phyloP scores from a whole-genome alignment of 2,888 invertebrate genomes.

The Pseudolycoriella hygida region DNA sequence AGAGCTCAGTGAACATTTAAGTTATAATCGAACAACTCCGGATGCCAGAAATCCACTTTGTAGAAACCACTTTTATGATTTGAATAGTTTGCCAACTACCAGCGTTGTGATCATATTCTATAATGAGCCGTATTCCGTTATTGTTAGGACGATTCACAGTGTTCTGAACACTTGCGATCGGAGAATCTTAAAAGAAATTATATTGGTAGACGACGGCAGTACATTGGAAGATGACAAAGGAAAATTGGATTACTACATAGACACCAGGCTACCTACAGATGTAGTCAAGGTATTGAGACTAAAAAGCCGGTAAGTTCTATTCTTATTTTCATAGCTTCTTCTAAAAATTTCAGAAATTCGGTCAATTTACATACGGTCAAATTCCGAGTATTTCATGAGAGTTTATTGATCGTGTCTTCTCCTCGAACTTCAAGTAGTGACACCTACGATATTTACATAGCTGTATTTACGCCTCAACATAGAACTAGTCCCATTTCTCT shows the following conservation, averaged over 20 bases:
- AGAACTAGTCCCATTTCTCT: too few relatives aligned
- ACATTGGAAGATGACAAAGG: slow-evolving; percentile 55
- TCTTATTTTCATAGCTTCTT: not conserved
- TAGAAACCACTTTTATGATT: slow-evolving; percentile 32
- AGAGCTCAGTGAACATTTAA: slow-evolving; percentile 71
- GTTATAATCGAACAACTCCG: slow-evolving; percentile 52
- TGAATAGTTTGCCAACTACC: slow-evolving; percentile 44
- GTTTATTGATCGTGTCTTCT: too few relatives aligned
- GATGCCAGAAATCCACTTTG: slow-evolving; percentile 27
- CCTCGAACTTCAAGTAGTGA: too few relatives aligned
- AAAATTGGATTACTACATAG: slow-evolving; percentile 63
- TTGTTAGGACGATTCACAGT: slow-evolving; percentile 58
- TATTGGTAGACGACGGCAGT: slow-evolving; percentile 89
- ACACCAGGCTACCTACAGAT: slow-evolving; percentile 46
- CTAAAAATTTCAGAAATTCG: not conserved
- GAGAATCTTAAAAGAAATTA: slow-evolving; percentile 61
- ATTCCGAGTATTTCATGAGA: too few relatives aligned
- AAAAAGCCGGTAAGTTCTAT: slow-evolving; percentile 37
- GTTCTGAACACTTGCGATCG: slow-evolving; percentile 50
- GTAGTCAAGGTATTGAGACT: slow-evolving; percentile 57
- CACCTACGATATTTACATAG: too few relatives aligned
- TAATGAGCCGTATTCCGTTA: slow-evolving; percentile 77
- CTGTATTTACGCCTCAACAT: too few relatives aligned
- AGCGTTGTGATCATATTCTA: slow-evolving; percentile 77
- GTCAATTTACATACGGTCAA: too few relatives aligned